Conservation (phyloP, 2,113 vertebrate genomes). For the Gambusia affinis region DNA sequence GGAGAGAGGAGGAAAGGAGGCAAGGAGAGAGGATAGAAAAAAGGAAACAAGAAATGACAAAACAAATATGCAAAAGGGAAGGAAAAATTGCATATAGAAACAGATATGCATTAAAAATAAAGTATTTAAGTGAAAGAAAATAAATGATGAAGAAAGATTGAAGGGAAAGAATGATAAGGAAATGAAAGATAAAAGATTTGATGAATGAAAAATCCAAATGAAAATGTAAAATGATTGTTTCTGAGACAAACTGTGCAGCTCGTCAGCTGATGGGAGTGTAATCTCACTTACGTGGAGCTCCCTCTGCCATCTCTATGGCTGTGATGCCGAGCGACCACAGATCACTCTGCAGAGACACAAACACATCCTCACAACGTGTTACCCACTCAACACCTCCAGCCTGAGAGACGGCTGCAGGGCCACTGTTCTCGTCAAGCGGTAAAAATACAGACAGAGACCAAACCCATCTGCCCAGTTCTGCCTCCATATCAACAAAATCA, state of each 20-base stretch:
- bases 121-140: no score
- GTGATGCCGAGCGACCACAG: slow-evolving; percentile 98
- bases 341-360: slow-evolving; percentile 87
- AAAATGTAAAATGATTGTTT: neutral
- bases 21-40: neutral
- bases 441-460: slow-evolving; percentile 39
- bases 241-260: slow-evolving; percentile 23
- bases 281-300: slow-evolving; percentile 93
- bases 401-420: slow-evolving; percentile 5
- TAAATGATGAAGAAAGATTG: no score
- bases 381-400: slow-evolving; percentile 27
- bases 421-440: slow-evolving; percentile 44
- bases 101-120: no score
- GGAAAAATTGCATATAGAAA: no score
- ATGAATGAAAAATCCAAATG: neutral
- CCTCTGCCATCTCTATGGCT: slow-evolving; percentile 98
- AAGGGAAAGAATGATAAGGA: neutral
- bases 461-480: slow-evolving; percentile 25
- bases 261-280: neutral
- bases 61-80: neutral
- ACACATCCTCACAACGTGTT: slow-evolving; percentile 36
- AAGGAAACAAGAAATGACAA: no score
- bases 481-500: neutral
- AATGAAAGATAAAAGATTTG: neutral
- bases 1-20: neutral